Evolutionary conservation across 2,113 vertebrate genomes (phyloP).

Genomic region (Egretta garzetta): DNA sequence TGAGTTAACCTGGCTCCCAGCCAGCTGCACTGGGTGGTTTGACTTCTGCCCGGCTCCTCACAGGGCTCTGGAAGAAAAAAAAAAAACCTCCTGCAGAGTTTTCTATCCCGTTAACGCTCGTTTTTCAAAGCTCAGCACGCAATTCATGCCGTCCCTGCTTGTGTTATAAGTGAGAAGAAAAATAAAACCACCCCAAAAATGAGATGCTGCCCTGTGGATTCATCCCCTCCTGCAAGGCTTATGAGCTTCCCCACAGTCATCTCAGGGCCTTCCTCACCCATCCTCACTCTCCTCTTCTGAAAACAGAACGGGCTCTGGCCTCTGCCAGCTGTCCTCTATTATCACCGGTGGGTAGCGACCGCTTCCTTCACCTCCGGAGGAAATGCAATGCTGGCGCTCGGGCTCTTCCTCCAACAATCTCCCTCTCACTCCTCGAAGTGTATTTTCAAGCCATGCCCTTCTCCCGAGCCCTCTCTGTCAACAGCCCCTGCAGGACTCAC

Average conservation of each 20-base stretch:
- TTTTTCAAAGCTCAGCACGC: not conserved
- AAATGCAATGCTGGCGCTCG: fast-evolving
- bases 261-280: not conserved
- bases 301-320: not conserved
- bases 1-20: not conserved
- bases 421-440: not conserved
- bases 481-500: not conserved
- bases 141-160: not conserved
- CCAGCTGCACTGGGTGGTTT: not conserved
- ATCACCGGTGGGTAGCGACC: fast-evolving
- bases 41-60: not conserved
- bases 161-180: not conserved
- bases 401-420: not conserved
- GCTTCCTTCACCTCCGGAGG: not conserved
- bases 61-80: not conserved
- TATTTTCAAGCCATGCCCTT: fast-evolving
- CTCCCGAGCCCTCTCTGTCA: fast-evolving
- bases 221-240: fast-evolving
- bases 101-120: not conserved
- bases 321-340: not conserved
- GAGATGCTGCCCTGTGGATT: not conserved
- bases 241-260: not conserved
- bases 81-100: not conserved
- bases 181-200: not conserved
- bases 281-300: not conserved